Evolutionary conservation across 2,888 invertebrate genomes (phyloP), one percentile per base, ranked within the genome.

Genomic region (Lathronympha strigana): DNA sequence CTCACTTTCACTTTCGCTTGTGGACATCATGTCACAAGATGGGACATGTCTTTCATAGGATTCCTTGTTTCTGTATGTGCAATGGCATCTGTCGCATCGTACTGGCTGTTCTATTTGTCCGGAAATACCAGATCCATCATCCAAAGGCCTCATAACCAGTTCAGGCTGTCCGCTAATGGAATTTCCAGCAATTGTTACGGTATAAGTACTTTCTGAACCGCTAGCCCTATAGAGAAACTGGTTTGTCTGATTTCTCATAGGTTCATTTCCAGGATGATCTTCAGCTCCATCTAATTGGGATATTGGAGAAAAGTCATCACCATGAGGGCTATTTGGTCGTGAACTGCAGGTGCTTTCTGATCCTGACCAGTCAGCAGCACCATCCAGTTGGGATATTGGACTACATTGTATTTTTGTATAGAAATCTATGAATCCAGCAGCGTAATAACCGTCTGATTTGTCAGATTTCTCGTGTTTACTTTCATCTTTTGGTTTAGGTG

Each of bases 71-170:
- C 97, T 93, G 77, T 97, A 97, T 1, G 97, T 97, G 77, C 97
- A 95, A 75, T 96, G 96, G 79, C 98, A 98, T 69, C 96, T 94
- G 73, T 95, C 95, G 84, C 98, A 98, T 75, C 96, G 95, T 0
- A 98, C 97, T 6, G 96, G 95, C 73, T 95, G 94, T 73, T 95
- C 95, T 43, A 93, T 92, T 61, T 93, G 91, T 51, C 92, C 92
- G 38, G 90, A 77, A 49, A 81, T 78, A 1, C 78, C 79, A 28
- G 85, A 78, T 28, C 79, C 81, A 58, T 92, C 92, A 62, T 90
- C 92, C 66, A 91, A 75, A 4, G 91, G 86, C 63, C 91, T 79
- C 90, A 92, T 92, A 0, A 88, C 88, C 67, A 86, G 78, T 78
- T 88, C 93, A 66, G 87, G 88, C 71, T 88, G 92, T 13, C 93